Evolutionary conservation across 1,140 invertebrate species (phyloP).

Genomic region (Tachypleus tridentatus): DNA sequence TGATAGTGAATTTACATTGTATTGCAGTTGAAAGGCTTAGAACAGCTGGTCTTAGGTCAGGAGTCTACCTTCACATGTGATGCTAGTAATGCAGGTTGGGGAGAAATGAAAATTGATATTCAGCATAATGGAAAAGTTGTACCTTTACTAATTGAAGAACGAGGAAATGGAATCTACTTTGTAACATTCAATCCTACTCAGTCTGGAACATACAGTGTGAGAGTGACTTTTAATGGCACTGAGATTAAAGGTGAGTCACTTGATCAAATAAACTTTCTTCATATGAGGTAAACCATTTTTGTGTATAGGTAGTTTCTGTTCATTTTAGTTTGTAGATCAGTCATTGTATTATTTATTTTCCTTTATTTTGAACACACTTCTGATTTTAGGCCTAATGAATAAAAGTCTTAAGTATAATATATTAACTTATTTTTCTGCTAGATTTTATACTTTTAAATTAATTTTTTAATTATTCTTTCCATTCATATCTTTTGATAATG

Average conservation of each 20-base stretch:
- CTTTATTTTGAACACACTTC: no score
- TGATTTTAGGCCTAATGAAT: no score
- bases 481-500: no score
- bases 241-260: constrained; percentile 70
- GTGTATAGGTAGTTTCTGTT: no score
- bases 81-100: constrained; percentile 65
- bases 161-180: constrained; percentile 65
- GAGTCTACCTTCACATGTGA: constrained; percentile 73
- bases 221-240: constrained; percentile 88
- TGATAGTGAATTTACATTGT: constrained; percentile 1
- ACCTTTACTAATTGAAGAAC: constrained; percentile 67
- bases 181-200: constrained; percentile 80
- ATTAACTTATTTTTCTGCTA: no score
- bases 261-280: constrained; percentile 13
- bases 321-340: no score
- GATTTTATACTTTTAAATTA: no score
- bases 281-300: constrained; percentile 44
- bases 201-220: constrained; percentile 81
- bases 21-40: constrained; percentile 46
- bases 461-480: no score
- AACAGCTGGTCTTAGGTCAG: constrained; percentile 60
- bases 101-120: constrained; percentile 77
- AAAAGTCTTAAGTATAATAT: no score
- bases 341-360: no score
- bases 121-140: constrained; percentile 54